Conservation (phyloP, 2,113 vertebrate species). For the Alectura lathami region DNA sequence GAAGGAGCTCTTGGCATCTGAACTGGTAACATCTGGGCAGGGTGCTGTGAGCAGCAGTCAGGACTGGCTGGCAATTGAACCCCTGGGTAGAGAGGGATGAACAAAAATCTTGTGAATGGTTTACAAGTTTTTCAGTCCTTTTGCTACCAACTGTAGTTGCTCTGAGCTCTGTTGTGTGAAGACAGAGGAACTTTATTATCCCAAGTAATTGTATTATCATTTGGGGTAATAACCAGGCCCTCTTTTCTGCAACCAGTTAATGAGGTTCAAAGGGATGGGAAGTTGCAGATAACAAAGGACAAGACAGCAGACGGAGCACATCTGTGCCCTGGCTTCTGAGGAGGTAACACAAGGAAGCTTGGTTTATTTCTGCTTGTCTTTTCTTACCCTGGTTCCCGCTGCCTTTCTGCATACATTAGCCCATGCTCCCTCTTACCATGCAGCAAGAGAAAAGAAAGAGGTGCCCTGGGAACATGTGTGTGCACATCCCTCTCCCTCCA, state of each 20-base stretch:
- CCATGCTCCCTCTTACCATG: fast-evolving
- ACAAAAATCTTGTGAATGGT: not conserved
- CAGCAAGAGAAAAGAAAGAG: not conserved
- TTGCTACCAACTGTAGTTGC: not conserved
- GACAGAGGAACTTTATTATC: not conserved
- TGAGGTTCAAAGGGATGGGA: not conserved
- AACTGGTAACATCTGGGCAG: not conserved
- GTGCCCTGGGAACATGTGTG: fast-evolving
- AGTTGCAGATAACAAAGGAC: not conserved
- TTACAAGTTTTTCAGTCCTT: not conserved
- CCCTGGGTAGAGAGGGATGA: not conserved
- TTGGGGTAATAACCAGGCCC: not conserved
- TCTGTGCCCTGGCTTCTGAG: not conserved
- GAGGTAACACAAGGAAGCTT: not conserved
- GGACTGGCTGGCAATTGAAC: not conserved
- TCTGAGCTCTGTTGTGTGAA: not conserved
- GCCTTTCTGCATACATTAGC: not conserved
- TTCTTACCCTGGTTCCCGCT: not conserved
- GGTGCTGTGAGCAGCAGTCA: not conserved
- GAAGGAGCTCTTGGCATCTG: not conserved
- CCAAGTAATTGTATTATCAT: not conserved
- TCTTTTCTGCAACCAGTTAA: not conserved
- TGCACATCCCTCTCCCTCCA: not conserved
- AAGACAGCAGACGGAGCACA: not conserved
- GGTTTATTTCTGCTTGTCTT: not conserved